Evolutionary conservation across 2,888 invertebrate genomes (phyloP).

Genomic region (Thysanoteuthis rhombus): DNA sequence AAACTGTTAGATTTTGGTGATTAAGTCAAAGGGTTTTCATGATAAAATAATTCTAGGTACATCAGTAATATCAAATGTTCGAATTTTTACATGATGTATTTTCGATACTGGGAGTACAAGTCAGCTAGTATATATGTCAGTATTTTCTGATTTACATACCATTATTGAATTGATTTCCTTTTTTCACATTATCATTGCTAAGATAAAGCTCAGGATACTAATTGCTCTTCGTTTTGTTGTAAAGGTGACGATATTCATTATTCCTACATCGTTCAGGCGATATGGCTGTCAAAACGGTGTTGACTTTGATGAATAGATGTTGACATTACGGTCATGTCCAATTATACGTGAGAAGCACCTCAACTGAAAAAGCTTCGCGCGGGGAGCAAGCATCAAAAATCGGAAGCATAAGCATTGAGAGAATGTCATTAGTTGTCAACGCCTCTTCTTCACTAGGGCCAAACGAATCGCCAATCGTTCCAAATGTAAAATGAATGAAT

Average conservation of each 20-base stretch:
- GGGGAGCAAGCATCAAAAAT: neutral
- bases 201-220: neutral
- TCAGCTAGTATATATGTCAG: neutral
- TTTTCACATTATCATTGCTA: neutral
- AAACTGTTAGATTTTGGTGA: too few relatives aligned
- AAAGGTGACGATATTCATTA: neutral
- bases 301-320: neutral
- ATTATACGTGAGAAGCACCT: neutral
- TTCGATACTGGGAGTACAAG: too few relatives aligned
- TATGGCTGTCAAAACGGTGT: neutral
- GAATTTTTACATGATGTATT: too few relatives aligned
- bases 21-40: too few relatives aligned
- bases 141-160: neutral
- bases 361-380: neutral
- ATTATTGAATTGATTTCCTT: neutral
- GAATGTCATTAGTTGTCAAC: neutral
- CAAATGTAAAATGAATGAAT: neutral
- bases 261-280: neutral
- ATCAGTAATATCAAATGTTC: too few relatives aligned
- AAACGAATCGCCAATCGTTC: neutral
- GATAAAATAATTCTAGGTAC: too few relatives aligned
- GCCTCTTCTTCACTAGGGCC: neutral
- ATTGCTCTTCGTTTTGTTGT: neutral
- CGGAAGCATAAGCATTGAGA: neutral
- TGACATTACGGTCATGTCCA: neutral